phyloP scores from a whole-genome alignment of 2,888 invertebrate genomes.

The Caenorhabditis macrosperma region DNA sequence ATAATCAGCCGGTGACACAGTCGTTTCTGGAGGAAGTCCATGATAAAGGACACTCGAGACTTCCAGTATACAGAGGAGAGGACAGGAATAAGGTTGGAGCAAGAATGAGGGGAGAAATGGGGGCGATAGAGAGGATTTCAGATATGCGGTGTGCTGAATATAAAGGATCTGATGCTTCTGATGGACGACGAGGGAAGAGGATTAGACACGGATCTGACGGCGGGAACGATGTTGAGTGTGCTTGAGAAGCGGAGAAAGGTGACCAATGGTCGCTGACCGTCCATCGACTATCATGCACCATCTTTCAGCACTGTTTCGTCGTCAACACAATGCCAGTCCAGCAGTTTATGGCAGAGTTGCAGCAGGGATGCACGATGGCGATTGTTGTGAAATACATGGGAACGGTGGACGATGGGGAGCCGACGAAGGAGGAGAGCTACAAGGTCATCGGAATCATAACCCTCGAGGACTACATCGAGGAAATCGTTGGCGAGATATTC shows the following conservation, averaged over 20 bases:
- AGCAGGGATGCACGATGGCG: slow-evolving; percentile 62
- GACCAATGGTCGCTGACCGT: neutral
- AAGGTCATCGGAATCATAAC: slow-evolving; percentile 62
- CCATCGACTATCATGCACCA: neutral
- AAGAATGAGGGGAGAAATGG: too few species aligned
- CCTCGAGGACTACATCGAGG: slow-evolving; percentile 65
- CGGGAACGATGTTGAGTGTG: slow-evolving; percentile 39
- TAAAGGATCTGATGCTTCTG: slow-evolving; percentile 43
- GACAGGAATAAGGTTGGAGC: slow-evolving; percentile 39
- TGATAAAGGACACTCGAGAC: slow-evolving; percentile 54
- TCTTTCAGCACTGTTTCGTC: slow-evolving; percentile 60
- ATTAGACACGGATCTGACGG: slow-evolving; percentile 35
- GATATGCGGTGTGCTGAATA: slow-evolving; percentile 46
- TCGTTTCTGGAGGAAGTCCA: slow-evolving; percentile 18
- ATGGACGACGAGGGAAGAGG: slow-evolving; percentile 33
- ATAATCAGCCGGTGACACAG: slow-evolving; percentile 83
- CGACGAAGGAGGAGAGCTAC: slow-evolving; percentile 18
- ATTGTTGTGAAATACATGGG: slow-evolving; percentile 48
- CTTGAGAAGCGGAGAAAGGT: slow-evolving; percentile 41
- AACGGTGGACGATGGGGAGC: neutral
- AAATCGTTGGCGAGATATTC: slow-evolving; percentile 64
- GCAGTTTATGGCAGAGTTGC: slow-evolving; percentile 60
- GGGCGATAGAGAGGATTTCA: slow-evolving; percentile 9
- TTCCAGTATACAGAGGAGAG: slow-evolving; percentile 52
- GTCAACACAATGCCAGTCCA: slow-evolving; percentile 41